Conservation (phyloP, 2,888 invertebrate genomes). For the Glyphotaelius pellucidus region DNA sequence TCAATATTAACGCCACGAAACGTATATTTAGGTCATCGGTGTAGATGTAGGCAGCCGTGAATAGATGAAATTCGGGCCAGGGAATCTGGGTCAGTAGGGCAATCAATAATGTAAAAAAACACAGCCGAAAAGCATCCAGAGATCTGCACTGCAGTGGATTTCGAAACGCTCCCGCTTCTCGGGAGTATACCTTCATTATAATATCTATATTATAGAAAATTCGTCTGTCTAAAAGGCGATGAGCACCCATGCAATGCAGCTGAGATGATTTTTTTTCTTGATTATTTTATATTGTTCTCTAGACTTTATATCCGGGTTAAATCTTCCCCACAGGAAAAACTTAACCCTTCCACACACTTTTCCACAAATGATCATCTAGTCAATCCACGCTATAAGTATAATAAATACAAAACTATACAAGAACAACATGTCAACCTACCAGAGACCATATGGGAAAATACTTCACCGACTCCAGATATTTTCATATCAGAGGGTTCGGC, state of each 20-base stretch:
- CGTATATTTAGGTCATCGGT: not conserved
- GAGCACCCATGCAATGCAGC: not conserved
- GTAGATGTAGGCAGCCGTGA: conserved; percentile 15
- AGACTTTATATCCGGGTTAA: no score
- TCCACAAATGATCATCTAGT: no score
- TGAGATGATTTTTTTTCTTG: no score
- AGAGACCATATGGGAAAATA: no score
- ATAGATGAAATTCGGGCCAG: conserved; percentile 33
- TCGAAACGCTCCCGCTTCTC: not conserved
- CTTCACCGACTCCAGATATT: no score
- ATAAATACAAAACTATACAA: no score
- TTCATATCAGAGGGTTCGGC: no score
- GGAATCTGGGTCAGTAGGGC: conserved; percentile 26
- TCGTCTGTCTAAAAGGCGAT: not conserved
- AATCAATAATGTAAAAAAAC: conserved; percentile 36
- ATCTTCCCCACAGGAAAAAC: no score
- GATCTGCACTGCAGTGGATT: conserved; percentile 8
- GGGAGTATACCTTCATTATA: not conserved
- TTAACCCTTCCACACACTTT: no score
- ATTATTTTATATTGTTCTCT: no score
- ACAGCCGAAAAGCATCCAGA: conserved; percentile 8
- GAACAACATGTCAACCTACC: no score
- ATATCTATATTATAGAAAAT: not conserved
- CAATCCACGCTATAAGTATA: no score
- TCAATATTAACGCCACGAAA: not conserved